phyloP scores from a whole-genome alignment of 2,113 vertebrate species.

The Calyptomena viridis region DNA sequence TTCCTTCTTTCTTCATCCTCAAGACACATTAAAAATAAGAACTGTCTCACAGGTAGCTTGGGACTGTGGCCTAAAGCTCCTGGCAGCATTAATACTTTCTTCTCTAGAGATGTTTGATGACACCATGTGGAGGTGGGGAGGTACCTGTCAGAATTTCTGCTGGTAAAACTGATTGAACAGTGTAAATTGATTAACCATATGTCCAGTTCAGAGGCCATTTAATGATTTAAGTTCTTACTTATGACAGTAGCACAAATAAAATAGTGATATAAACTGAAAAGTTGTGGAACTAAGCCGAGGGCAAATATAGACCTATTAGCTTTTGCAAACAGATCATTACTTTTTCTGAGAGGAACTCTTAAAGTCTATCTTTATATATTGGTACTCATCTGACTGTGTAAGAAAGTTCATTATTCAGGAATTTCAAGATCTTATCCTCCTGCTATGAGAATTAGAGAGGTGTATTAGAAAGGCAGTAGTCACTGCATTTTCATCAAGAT shows the following conservation, averaged over 20 bases:
- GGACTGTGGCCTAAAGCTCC: not conserved
- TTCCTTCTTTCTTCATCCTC: not conserved
- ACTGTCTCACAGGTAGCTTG: not conserved
- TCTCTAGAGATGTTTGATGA: not conserved
- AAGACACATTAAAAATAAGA: not conserved
- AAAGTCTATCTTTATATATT: not conserved
- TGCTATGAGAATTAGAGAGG: not conserved
- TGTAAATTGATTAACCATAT: not conserved
- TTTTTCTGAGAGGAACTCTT: not conserved
- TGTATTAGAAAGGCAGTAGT: not conserved
- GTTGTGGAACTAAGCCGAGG: not conserved
- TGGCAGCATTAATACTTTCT: accelerated
- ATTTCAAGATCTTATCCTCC: not conserved
- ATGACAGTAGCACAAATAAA: not conserved
- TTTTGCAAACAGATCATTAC: not conserved
- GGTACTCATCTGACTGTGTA: not conserved
- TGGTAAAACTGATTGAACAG: not conserved
- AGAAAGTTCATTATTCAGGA: conserved; percentile 15
- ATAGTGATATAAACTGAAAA: not conserved
- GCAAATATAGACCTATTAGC: not conserved
- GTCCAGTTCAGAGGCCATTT: not conserved
- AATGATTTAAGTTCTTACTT: not conserved
- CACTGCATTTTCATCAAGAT: conserved; percentile 2
- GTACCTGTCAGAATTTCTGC: not conserved
- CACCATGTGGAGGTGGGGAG: not conserved